Conservation (phyloP, 2,113 vertebrate species). For the Nothoprocta perdicaria region DNA sequence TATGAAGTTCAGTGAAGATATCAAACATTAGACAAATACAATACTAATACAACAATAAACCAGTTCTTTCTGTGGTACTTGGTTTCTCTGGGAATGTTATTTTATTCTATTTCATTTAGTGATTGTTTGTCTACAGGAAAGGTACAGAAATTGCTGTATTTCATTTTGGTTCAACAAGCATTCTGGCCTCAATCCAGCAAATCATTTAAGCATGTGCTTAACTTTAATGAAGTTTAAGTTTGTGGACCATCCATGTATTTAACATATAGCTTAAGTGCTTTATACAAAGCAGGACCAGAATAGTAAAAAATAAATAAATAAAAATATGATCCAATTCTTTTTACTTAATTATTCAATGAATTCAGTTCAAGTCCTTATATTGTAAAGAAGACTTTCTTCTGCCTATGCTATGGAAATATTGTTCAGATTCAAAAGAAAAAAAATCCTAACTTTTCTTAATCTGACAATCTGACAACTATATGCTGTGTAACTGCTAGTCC, state of each 20-base stretch:
- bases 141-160: conserved; percentile 48
- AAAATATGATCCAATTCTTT: neutral
- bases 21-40: conserved; percentile 4
- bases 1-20: conserved; percentile 1
- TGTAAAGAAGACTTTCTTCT: conserved; percentile 53
- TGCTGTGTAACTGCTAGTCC: conserved; percentile 61
- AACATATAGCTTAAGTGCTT: conserved; percentile 28
- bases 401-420: conserved; percentile 21
- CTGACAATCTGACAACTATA: conserved; percentile 53
- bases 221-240: conserved; percentile 48
- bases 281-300: conserved; percentile 21
- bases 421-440: neutral
- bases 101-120: conserved; percentile 66
- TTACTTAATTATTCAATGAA: neutral
- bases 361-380: neutral
- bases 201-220: conserved; percentile 42
- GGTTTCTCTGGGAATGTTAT: conserved; percentile 68
- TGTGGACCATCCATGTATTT: neutral
- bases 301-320: neutral
- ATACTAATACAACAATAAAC: conserved; percentile 12
- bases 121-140: conserved; percentile 58
- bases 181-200: conserved; percentile 48
- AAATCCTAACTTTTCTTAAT: conserved; percentile 45
- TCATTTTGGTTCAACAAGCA: conserved; percentile 48
- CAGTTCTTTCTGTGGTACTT: conserved; percentile 26